These are phyloP conservation scores for Zygothrica quintamaculata DNA, from an alignment of 2,888 invertebrate genomes.

Conservation along the genomic window DNA sequence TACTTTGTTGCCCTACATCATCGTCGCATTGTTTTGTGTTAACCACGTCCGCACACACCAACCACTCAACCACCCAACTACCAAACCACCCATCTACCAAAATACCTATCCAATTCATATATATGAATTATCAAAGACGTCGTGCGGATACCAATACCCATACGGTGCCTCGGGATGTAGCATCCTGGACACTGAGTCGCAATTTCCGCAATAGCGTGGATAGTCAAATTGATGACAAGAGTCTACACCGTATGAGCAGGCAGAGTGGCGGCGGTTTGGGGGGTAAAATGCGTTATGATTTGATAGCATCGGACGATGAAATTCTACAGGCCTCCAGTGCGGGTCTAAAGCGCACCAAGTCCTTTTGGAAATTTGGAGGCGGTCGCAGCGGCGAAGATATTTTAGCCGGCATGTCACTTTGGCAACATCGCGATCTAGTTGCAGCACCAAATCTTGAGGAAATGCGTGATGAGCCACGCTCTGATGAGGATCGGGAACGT, in stretches of 20 bases:
- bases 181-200: slow-evolving; percentile 83
- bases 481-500: slow-evolving; percentile 56
- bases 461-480: slow-evolving; percentile 58
- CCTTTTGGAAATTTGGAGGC: slow-evolving; percentile 92
- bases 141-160: slow-evolving; percentile 82
- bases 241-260: slow-evolving; percentile 68
- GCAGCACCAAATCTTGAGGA: slow-evolving; percentile 84
- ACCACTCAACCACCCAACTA: slow-evolving; percentile 29
- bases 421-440: slow-evolving; percentile 93
- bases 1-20: slow-evolving; percentile 62
- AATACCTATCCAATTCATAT: neutral
- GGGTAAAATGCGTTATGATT: slow-evolving; percentile 80
- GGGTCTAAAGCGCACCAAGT: slow-evolving; percentile 91
- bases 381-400: slow-evolving; percentile 89
- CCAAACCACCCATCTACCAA: slow-evolving; percentile 27
- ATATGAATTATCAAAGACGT: slow-evolving; percentile 53
- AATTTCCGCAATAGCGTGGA: slow-evolving; percentile 83
- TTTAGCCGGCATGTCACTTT: slow-evolving; percentile 93
- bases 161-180: slow-evolving; percentile 78
- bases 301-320: slow-evolving; percentile 83
- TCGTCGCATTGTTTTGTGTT: slow-evolving; percentile 62
- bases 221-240: slow-evolving; percentile 82
- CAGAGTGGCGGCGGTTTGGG: slow-evolving; percentile 51
- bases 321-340: slow-evolving; percentile 85
- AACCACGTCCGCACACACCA: slow-evolving; percentile 42